phyloP scores from a whole-genome alignment of 2,797 vertebrate species.

The Bovichtus variegatus region DNA sequence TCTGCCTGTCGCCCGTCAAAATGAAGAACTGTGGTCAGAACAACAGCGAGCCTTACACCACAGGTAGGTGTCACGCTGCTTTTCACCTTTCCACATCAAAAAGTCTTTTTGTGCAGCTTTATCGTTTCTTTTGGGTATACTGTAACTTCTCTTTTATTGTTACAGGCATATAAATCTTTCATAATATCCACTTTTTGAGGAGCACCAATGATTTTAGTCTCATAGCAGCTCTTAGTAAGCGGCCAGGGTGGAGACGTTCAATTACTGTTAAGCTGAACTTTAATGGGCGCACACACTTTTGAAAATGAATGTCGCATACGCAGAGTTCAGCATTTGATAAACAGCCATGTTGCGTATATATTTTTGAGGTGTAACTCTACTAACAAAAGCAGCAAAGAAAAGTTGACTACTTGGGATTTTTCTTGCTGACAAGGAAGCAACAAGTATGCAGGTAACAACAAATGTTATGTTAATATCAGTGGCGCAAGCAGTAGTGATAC shows the following conservation, averaged over 20 bases:
- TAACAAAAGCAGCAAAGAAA: not conserved
- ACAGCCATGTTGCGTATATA: not conserved
- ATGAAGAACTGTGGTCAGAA: slow-evolving; percentile 89
- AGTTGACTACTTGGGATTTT: not conserved
- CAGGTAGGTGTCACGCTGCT: slow-evolving; percentile 65
- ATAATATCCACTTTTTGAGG: not conserved
- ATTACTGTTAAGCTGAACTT: not conserved
- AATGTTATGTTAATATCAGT: not conserved
- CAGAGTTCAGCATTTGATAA: not conserved
- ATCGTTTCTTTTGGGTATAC: not conserved
- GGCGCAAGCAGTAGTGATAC: not conserved
- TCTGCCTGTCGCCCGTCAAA: slow-evolving; percentile 90
- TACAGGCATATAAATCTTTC: not conserved
- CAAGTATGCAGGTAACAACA: not conserved
- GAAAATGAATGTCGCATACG: no score
- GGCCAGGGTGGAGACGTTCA: not conserved
- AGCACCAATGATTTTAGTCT: not conserved
- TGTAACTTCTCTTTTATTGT: not conserved
- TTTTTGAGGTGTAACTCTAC: not conserved
- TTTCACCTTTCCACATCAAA: not conserved
- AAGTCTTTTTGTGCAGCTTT: slow-evolving; percentile 8
- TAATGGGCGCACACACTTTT: not conserved
- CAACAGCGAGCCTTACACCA: slow-evolving; percentile 85
- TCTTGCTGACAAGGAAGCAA: not conserved
- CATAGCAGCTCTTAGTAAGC: no score